A percentile compares a stretch with the other conserved stretches of the same genome.
phyloP scores from a whole-genome alignment of 2,113 vertebrate species.

The Corvus moneduloides region DNA sequence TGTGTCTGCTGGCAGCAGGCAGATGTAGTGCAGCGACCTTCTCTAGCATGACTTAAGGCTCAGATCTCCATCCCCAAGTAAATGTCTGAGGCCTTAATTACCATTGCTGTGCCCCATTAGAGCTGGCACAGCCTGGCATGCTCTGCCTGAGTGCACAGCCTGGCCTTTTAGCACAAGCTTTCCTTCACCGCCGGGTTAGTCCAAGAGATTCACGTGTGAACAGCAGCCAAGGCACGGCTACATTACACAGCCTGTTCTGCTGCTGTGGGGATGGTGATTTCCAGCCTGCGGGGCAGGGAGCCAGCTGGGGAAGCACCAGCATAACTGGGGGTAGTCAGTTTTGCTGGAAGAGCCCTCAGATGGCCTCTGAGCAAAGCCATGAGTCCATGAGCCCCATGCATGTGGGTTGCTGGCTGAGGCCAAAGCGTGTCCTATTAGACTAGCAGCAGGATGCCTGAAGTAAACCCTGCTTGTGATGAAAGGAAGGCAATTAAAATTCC shows the following conservation, averaged over 20 bases:
- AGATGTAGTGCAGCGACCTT: background rate
- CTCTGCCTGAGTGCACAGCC: background rate
- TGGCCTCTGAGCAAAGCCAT: background rate
- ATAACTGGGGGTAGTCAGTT: background rate
- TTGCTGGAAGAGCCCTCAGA: background rate
- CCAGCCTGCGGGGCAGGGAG: background rate
- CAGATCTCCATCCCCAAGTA: background rate
- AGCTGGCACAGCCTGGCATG: fast-evolving
- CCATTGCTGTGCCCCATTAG: fast-evolving
- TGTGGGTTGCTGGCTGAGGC: background rate
- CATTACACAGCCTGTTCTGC: background rate
- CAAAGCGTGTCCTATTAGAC: background rate
- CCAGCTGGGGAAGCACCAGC: background rate
- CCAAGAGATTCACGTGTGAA: background rate
- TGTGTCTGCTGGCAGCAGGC: background rate
- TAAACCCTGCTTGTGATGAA: slow-evolving; percentile 39
- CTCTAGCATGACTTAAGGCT: background rate
- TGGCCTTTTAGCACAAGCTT: background rate
- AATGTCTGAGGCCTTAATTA: background rate
- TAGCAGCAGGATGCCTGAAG: slow-evolving; percentile 17
- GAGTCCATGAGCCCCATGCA: background rate
- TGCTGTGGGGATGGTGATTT: background rate
- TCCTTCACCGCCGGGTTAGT: fast-evolving
- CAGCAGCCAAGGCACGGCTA: background rate
- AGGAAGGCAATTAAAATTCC: slow-evolving; percentile 68